A percentile compares a stretch with the other conserved stretches of the same genome.
These are phyloP conservation scores for Esperia sulphurella DNA, from an alignment of 2,888 invertebrate genomes.

Conservation along the genomic window DNA sequence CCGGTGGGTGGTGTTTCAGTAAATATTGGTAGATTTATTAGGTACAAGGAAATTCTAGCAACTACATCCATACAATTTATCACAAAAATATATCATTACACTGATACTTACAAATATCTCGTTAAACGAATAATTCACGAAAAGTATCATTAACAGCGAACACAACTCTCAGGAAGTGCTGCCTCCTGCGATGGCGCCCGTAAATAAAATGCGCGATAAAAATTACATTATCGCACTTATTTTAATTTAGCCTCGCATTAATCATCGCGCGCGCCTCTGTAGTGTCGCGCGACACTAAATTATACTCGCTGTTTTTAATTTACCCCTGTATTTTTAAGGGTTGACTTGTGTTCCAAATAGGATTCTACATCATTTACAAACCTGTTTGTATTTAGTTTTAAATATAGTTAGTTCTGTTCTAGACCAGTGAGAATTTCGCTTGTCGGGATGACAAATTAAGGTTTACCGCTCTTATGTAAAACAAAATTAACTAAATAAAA, in stretches of 20 bases:
- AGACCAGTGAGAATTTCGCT: too few relatives aligned
- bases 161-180: neutral
- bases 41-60: too few relatives aligned
- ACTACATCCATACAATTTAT: too few relatives aligned
- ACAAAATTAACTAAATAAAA: too few relatives aligned
- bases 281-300: slow-evolving; percentile 41
- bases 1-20: too few relatives aligned
- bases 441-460: too few relatives aligned
- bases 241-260: slow-evolving; percentile 72
- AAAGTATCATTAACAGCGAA: neutral
- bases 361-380: too few relatives aligned
- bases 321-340: slow-evolving; percentile 42
- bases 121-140: neutral
- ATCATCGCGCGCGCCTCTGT: slow-evolving; percentile 47
- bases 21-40: too few relatives aligned
- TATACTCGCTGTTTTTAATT: slow-evolving; percentile 54
- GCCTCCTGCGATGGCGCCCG: slow-evolving; percentile 27
- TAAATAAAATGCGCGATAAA: slow-evolving; percentile 69
- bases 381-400: too few relatives aligned
- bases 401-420: too few relatives aligned
- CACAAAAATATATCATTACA: too few relatives aligned
- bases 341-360: slow-evolving; percentile 28
- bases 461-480: too few relatives aligned
- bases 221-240: slow-evolving; percentile 68
- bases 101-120: neutral